Conservation (phyloP, 2,888 invertebrate species). For the Phaedon cochleariae region DNA sequence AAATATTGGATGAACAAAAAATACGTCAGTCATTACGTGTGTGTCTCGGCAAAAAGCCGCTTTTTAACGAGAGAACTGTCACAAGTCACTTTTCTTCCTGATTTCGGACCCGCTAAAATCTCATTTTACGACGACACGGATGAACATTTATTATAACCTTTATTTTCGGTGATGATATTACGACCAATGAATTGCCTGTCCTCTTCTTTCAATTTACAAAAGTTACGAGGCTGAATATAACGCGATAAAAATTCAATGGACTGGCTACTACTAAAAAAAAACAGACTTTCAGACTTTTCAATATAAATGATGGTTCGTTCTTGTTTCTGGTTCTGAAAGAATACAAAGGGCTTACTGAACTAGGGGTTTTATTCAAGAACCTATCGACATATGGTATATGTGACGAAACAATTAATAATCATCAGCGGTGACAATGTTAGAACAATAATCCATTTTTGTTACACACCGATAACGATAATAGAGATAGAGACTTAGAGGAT, state of each 20-base stretch:
- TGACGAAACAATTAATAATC: no score
- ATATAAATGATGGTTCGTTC: no score
- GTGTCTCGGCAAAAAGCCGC: conserved; percentile 40
- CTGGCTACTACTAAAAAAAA: not conserved
- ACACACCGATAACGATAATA: not conserved
- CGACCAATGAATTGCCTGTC: not conserved
- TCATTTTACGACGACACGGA: conserved; percentile 4
- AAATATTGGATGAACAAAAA: conserved; percentile 55
- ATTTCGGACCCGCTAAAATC: conserved; percentile 31
- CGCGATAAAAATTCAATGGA: not conserved
- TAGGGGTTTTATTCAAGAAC: no score
- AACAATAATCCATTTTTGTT: not conserved
- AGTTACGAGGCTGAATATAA: not conserved
- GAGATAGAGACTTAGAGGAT: not conserved
- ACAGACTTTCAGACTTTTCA: no score
- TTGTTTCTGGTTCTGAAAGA: no score
- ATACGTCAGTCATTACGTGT: conserved; percentile 47
- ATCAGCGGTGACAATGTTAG: no score
- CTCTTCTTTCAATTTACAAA: not conserved
- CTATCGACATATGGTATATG: no score
- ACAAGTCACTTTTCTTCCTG: conserved; percentile 39
- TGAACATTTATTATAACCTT: not conserved
- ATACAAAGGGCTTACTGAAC: no score
- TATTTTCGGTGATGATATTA: conserved; percentile 1
- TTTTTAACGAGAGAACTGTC: conserved; percentile 38